These are phyloP conservation scores for Puntigrus tetrazona DNA, from an alignment of 2,113 vertebrate genomes.

Conservation along the genomic window DNA sequence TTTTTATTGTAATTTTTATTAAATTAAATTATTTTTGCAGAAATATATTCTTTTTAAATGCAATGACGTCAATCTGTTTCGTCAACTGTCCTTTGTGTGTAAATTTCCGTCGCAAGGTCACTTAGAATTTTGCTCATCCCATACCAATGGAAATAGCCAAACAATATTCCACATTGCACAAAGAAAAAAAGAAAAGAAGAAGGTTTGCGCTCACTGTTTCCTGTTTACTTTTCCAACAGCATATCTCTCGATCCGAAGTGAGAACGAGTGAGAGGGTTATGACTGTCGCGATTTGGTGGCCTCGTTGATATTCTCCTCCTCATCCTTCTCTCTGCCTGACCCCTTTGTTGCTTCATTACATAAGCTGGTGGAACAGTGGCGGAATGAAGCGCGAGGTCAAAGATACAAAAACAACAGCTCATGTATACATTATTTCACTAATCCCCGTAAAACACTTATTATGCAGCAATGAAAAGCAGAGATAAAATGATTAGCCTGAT, in stretches of 20 bases:
- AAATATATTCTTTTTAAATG: neutral
- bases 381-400: constrained; percentile 31
- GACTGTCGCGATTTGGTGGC: constrained; percentile 59
- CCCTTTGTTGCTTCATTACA: constrained; percentile 71
- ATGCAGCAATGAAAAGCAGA: constrained; percentile 63
- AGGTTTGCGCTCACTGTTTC: neutral
- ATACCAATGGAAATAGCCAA: neutral
- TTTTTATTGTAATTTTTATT: no score
- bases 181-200: neutral
- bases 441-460: constrained; percentile 67
- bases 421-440: constrained; percentile 67
- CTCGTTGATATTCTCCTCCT: constrained; percentile 72
- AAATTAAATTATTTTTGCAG: no score
- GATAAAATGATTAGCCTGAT: constrained; percentile 68
- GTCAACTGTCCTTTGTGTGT: neutral
- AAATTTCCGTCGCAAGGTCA: neutral
- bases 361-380: constrained; percentile 58
- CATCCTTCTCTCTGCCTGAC: constrained; percentile 48
- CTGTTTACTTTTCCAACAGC: constrained; percentile 20
- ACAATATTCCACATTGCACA: neutral
- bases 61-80: no score
- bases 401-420: constrained; percentile 48
- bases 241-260: constrained; percentile 28
- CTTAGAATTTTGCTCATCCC: neutral
- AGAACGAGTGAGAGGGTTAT: constrained; percentile 61